Evolutionary conservation across 1,140 invertebrate species (phyloP).

Genomic region (Aphelinus atriplicis): DNA sequence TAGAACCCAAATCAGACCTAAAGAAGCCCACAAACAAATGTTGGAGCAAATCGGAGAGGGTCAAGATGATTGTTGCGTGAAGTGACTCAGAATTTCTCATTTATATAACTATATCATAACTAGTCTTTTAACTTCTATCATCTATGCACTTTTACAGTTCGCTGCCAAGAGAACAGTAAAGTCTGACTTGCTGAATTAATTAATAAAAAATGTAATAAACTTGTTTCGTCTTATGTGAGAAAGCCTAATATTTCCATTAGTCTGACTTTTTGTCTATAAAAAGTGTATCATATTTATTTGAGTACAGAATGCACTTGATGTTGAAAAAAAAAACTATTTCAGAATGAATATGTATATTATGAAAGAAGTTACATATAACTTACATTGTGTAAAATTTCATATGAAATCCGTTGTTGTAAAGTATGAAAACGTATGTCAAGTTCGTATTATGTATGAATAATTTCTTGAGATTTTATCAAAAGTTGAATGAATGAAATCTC

Average conservation of each 20-base stretch:
- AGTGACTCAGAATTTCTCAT: no score
- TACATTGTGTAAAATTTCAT: conserved; percentile 3
- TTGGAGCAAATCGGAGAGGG: no score
- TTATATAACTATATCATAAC: conserved; percentile 44
- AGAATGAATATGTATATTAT: not conserved
- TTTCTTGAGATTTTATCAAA: conserved; percentile 13
- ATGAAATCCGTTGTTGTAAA: conserved; percentile 15
- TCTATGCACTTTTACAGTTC: conserved; percentile 51
- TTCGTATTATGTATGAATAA: conserved; percentile 7
- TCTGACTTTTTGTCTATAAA: no score
- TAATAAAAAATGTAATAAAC: conserved; percentile 29
- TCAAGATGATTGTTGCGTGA: no score
- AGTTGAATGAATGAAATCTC: not conserved
- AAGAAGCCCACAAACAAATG: no score
- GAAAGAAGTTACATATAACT: conserved; percentile 22
- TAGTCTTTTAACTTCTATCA: conserved; percentile 60
- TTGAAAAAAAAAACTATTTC: not conserved
- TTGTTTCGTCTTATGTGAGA: conserved; percentile 22
- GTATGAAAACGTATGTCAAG: not conserved
- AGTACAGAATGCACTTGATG: conserved; percentile 4
- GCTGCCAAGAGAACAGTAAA: conserved; percentile 44
- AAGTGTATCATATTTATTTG: conserved; percentile 5
- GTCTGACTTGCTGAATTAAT: conserved; percentile 17
- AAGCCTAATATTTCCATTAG: conserved; percentile 11
- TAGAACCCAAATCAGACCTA: no score